Evolutionary conservation across 2,888 invertebrate species (phyloP).

Genomic region (Tinea semifulvella): DNA sequence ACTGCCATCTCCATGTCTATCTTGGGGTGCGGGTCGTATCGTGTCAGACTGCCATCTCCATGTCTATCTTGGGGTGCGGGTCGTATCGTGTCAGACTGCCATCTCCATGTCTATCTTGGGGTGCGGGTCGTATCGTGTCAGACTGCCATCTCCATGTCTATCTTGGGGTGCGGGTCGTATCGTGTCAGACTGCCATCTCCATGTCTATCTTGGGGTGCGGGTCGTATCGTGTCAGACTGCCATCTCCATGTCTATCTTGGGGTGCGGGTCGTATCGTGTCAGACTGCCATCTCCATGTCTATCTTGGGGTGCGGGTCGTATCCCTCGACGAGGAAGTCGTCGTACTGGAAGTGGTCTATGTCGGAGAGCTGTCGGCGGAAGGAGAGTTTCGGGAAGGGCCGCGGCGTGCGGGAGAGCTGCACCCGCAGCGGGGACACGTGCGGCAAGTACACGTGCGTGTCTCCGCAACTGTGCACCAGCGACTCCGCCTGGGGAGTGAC

Average conservation of each 20-base stretch:
- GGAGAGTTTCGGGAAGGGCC: constrained; percentile 81
- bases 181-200: constrained; percentile 87
- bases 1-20: constrained; percentile 95
- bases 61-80: constrained; percentile 83
- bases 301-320: constrained; percentile 93
- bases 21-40: constrained; percentile 88
- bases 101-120: constrained; percentile 83
- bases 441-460: constrained; percentile 93
- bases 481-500: constrained; percentile 88
- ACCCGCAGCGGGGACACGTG: constrained; percentile 85
- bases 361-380: constrained; percentile 77
- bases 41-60: constrained; percentile 86
- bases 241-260: constrained; percentile 84
- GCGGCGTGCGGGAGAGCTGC: constrained; percentile 82
- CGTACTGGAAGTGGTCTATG: constrained; percentile 87
- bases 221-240: constrained; percentile 83
- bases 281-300: constrained; percentile 92
- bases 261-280: constrained; percentile 89
- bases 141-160: constrained; percentile 82
- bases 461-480: constrained; percentile 93
- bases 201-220: constrained; percentile 83
- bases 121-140: constrained; percentile 87
- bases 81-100: constrained; percentile 86
- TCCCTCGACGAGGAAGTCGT: constrained; percentile 85
- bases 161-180: constrained; percentile 90